These are phyloP conservation scores for Leucoraja erinaceus DNA, from an alignment of 2,113 vertebrate genomes.

Conservation along the genomic window DNA sequence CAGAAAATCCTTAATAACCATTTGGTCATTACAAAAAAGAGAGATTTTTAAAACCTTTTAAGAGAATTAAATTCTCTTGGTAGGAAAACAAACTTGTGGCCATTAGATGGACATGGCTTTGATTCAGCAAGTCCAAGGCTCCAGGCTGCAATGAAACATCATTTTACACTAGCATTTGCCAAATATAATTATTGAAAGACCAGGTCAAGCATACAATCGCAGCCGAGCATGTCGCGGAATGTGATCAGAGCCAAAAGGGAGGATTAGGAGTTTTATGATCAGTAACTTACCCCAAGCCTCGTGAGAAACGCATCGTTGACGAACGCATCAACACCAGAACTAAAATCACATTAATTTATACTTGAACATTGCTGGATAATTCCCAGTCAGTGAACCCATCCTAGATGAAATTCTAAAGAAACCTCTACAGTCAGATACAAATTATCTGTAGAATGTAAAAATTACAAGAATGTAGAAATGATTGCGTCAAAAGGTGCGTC, in stretches of 20 bases:
- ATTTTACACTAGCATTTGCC: not conserved
- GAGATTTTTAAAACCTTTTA: not conserved
- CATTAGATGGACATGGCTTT: not conserved
- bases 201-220: not conserved
- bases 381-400: not conserved
- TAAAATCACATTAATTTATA: not conserved
- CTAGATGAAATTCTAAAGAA: not conserved
- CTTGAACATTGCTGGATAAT: not conserved
- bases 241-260: not conserved
- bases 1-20: not conserved
- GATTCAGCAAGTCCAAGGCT: not conserved
- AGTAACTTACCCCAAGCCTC: not conserved
- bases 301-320: not conserved
- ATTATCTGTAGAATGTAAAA: too few relatives aligned
- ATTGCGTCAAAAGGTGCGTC: too few relatives aligned
- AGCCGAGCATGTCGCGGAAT: not conserved
- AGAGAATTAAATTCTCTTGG: not conserved
- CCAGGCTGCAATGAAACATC: not conserved
- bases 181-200: not conserved
- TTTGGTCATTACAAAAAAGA: not conserved
- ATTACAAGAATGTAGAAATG: too few relatives aligned
- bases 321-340: not conserved
- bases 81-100: not conserved
- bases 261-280: not conserved
- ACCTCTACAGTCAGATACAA: too few relatives aligned